A percentile compares a stretch with the other conserved stretches of the same genome.
phyloP scores from a whole-genome alignment of 2,113 vertebrate species.

The Pogona vitticeps region DNA sequence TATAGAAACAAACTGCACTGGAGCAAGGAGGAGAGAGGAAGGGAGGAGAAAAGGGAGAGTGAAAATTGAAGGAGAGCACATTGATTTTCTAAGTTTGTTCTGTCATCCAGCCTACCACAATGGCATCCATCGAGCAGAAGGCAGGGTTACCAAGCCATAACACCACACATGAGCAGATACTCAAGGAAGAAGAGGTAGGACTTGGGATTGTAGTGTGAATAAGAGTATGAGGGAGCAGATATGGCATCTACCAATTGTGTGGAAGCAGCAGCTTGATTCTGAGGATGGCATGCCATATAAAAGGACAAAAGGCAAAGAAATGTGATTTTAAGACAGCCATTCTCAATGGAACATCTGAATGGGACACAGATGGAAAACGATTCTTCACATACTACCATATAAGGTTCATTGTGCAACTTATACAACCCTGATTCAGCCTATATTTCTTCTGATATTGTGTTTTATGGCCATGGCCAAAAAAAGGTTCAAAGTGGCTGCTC shows the following conservation, averaged over 20 bases:
- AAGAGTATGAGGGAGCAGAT: background rate
- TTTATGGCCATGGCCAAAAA: no score
- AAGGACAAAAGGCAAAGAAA: background rate
- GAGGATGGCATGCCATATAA: background rate
- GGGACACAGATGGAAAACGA: no score
- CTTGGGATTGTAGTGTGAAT: background rate
- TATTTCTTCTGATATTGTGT: no score
- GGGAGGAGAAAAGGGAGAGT: background rate
- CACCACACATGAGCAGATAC: background rate
- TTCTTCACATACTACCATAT: no score
- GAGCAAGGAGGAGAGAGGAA: background rate
- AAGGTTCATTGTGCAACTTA: no score
- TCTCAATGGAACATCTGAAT: no score
- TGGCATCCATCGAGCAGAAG: background rate
- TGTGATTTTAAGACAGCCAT: background rate
- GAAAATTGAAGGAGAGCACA: no score
- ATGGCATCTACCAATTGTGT: background rate
- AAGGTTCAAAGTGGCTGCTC: no score
- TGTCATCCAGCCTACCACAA: background rate
- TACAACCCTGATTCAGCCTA: no score
- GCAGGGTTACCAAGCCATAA: background rate
- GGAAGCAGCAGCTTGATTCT: background rate
- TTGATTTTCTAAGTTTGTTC: background rate
- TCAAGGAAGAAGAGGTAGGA: conserved; percentile 33
- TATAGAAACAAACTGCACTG: background rate